These are phyloP conservation scores for silkworm (Bombyx mori) DNA, from an alignment of 1,140 invertebrate genomes.

Conservation along the genomic window DNA sequence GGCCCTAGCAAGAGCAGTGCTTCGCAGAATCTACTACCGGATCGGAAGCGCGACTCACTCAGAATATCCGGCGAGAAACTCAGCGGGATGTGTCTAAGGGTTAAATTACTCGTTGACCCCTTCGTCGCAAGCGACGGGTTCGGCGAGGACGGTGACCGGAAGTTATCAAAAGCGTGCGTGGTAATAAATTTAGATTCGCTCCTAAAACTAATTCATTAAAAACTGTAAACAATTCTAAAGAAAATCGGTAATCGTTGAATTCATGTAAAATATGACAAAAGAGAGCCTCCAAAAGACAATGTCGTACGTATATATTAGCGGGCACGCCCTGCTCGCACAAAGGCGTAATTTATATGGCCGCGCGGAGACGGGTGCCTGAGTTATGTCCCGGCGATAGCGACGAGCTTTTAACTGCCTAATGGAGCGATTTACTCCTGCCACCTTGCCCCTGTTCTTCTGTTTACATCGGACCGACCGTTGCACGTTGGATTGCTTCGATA, in stretches of 20 bases:
- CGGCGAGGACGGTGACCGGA: too few species aligned
- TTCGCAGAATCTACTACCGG: too few species aligned
- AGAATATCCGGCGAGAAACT: too few species aligned
- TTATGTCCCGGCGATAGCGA: conserved; percentile 65
- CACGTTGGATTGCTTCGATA: conserved; percentile 22
- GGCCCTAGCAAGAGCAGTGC: too few species aligned
- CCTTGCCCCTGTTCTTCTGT: conserved; percentile 41
- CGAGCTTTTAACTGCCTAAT: conserved; percentile 70
- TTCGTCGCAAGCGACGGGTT: too few species aligned
- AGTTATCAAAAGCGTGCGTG: too few species aligned
- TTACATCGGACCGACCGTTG: conserved; percentile 17
- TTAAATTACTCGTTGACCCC: too few species aligned
- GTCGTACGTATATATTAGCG: conserved; percentile 68
- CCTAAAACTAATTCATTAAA: too few species aligned
- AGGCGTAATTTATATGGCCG: conserved; percentile 66
- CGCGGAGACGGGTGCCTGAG: conserved; percentile 63
- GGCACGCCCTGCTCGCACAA: conserved; percentile 62
- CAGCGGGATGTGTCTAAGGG: too few species aligned
- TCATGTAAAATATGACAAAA: conserved; percentile 50
- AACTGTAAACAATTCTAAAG: too few species aligned
- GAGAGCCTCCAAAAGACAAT: conserved; percentile 55
- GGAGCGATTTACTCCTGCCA: conserved; percentile 65
- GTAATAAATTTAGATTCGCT: too few species aligned
- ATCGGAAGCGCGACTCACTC: too few species aligned
- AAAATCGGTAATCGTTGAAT: conserved; percentile 30